phyloP scores from a whole-genome alignment of 2,888 invertebrate species.

The Myathropa florea region DNA sequence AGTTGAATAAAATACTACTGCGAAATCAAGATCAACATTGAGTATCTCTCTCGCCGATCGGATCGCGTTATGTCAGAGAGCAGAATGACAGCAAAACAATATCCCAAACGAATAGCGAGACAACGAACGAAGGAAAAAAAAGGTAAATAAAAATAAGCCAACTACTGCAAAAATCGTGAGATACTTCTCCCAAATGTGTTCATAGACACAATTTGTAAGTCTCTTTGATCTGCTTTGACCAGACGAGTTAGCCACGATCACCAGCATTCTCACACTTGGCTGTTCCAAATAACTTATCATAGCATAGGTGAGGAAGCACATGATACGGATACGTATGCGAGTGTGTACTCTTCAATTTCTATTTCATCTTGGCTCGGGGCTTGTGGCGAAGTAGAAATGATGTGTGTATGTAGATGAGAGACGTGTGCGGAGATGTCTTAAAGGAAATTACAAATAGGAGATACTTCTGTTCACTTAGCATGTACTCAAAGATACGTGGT shows the following conservation, averaged over 20 bases:
- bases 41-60: slow-evolving; percentile 31
- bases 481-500: slow-evolving; percentile 21
- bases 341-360: neutral
- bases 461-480: neutral
- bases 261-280: slow-evolving; percentile 11
- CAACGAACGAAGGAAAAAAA: neutral
- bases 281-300: slow-evolving; percentile 35
- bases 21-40: slow-evolving; percentile 27
- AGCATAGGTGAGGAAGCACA: slow-evolving; percentile 42
- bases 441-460: neutral
- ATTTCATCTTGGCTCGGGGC: neutral
- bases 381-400: neutral
- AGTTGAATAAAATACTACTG: neutral
- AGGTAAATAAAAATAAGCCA: neutral
- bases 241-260: slow-evolving; percentile 21
- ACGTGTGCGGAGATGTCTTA: neutral
- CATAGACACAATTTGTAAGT: neutral
- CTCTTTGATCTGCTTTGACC: neutral
- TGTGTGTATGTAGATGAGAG: neutral
- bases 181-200: slow-evolving; percentile 19
- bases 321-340: neutral
- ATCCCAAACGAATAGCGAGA: neutral
- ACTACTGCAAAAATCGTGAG: slow-evolving; percentile 43
- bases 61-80: slow-evolving; percentile 42
- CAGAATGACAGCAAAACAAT: neutral